Percentiles rank a stretch among this genome's conserved stretches.
Conservation (phyloP, 2,888 invertebrate species). For the Tridacna gigas region DNA sequence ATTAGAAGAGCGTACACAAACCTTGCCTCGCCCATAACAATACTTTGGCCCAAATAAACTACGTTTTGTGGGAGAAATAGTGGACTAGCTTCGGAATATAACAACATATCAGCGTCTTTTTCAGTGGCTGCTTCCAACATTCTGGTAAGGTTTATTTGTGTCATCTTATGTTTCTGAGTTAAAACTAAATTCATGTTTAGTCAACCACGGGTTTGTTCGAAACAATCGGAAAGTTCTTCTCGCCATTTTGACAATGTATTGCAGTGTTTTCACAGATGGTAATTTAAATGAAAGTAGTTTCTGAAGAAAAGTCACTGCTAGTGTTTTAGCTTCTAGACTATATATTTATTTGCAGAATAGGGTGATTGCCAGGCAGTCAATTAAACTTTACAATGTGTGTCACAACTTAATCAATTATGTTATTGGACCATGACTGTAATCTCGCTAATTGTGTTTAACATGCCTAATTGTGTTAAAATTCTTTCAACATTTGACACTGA, state of each 20-base stretch:
- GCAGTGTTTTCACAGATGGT: too few species aligned
- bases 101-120: not conserved
- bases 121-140: not conserved
- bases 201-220: slow-evolving; percentile 4
- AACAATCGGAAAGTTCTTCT: slow-evolving; percentile 2
- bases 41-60: slow-evolving; percentile 29
- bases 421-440: too few species aligned
- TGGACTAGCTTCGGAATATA: not conserved
- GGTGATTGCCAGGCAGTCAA: too few species aligned
- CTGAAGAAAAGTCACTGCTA: too few species aligned
- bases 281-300: too few species aligned
- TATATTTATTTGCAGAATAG: too few species aligned
- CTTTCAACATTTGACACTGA: too few species aligned
- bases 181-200: not conserved
- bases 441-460: too few species aligned
- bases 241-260: slow-evolving; percentile 20
- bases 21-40: slow-evolving; percentile 55
- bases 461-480: too few species aligned
- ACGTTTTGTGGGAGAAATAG: slow-evolving; percentile 11
- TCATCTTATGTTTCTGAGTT: not conserved
- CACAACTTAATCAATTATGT: too few species aligned
- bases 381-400: too few species aligned
- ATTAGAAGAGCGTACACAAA: slow-evolving; percentile 61
- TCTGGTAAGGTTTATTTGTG: not conserved
- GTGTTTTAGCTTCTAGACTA: too few species aligned